A percentile compares a stretch with the other conserved stretches of the same genome.
Evolutionary conservation across 2,113 vertebrate genomes (phyloP).

Genomic region (Rafetus swinhoei): DNA sequence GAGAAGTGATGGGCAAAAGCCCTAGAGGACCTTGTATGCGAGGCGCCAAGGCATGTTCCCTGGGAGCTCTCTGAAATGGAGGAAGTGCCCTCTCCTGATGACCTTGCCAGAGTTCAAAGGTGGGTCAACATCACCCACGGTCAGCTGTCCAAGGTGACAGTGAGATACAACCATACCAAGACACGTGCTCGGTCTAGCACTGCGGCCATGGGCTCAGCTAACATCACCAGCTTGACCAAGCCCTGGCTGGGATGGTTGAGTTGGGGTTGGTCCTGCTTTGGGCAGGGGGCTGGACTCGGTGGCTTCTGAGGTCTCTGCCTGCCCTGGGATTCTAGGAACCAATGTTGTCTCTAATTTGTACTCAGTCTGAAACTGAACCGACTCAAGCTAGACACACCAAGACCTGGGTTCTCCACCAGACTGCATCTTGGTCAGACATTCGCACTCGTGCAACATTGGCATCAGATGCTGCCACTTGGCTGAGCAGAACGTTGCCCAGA

Average conservation of each 20-base stretch:
- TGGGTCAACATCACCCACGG: accelerated
- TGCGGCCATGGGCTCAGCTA: not conserved
- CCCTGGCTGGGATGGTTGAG: too few relatives aligned
- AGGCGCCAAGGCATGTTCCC: not conserved
- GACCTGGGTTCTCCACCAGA: not conserved
- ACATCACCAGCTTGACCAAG: not conserved
- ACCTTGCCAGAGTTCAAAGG: not conserved
- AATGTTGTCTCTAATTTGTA: not conserved
- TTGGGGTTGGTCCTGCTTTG: too few relatives aligned
- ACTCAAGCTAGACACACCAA: not conserved
- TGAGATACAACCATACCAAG: not conserved
- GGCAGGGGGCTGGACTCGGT: too few relatives aligned
- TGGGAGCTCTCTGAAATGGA: accelerated
- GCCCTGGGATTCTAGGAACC: not conserved
- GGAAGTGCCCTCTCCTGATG: accelerated
- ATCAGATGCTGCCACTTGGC: not conserved
- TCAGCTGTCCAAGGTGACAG: not conserved
- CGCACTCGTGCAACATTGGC: not conserved
- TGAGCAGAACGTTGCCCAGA: accelerated
- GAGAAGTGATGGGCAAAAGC: not conserved
- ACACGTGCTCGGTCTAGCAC: accelerated
- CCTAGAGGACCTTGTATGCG: not conserved
- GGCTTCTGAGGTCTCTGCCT: too few relatives aligned
- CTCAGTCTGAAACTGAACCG: not conserved
- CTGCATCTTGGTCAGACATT: not conserved